phyloP scores from a whole-genome alignment of 2,888 invertebrate species.

The Caenorhabditis sulstoni region DNA sequence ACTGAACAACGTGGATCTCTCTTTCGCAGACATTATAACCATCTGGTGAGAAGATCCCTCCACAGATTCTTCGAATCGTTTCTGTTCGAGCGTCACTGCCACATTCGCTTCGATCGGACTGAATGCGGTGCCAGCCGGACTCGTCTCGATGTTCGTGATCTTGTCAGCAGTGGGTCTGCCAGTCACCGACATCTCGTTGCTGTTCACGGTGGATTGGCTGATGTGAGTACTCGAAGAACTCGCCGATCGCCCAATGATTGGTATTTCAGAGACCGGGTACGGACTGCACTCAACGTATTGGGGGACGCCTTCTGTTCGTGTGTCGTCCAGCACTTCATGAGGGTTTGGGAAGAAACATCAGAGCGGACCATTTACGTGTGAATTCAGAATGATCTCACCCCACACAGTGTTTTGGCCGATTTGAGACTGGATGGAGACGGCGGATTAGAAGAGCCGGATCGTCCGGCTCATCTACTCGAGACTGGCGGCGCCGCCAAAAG shows the following conservation, averaged over 20 bases:
- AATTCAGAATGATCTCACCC: slow-evolving; percentile 29
- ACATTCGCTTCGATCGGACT: slow-evolving; percentile 97
- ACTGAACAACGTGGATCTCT: slow-evolving; percentile 88
- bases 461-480: slow-evolving; percentile 18
- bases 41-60: slow-evolving; percentile 85
- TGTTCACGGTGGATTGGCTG: slow-evolving; percentile 82
- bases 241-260: not conserved
- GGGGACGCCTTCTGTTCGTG: slow-evolving; percentile 83
- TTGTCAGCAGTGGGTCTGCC: slow-evolving; percentile 81
- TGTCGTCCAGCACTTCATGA: slow-evolving; percentile 82
- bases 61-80: not conserved
- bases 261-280: slow-evolving; percentile 82
- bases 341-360: slow-evolving; percentile 65
- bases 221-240: slow-evolving; percentile 78
- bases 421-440: slow-evolving; percentile 3
- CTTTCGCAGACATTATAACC: slow-evolving; percentile 89
- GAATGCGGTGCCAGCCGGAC: slow-evolving; percentile 87
- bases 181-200: slow-evolving; percentile 81
- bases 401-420: slow-evolving; percentile 34
- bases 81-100: slow-evolving; percentile 92
- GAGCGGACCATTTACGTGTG: too few relatives aligned
- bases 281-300: slow-evolving; percentile 83
- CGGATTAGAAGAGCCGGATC: slow-evolving; percentile 29
- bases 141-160: slow-evolving; percentile 81
- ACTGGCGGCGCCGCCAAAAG: not conserved